Evolutionary conservation across 1,140 invertebrate genomes (phyloP).

Genomic region (Amphibalanus amphitrite): DNA sequence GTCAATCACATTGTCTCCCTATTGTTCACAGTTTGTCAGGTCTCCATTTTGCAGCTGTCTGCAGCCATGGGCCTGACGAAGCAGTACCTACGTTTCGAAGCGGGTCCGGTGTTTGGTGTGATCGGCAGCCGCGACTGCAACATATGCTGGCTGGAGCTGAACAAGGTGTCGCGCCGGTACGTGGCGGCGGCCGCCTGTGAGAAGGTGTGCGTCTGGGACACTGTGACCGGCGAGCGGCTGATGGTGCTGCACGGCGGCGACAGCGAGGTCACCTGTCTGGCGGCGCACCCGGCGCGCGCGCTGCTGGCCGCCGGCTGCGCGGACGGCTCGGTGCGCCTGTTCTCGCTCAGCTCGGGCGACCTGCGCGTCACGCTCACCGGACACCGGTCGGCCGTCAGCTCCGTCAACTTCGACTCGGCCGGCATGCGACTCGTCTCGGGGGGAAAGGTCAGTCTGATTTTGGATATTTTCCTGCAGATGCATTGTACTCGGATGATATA

Average conservation of each 20-base stretch:
- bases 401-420: constrained; percentile 56
- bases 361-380: constrained; percentile 62
- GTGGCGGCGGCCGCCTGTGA: constrained; percentile 78
- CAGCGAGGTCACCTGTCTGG: constrained; percentile 49
- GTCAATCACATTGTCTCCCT: too few species aligned
- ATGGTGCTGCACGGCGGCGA: constrained; percentile 41
- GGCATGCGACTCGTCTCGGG: constrained; percentile 70
- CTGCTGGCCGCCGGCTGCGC: constrained; percentile 77
- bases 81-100: constrained; percentile 79
- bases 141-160: constrained; percentile 47
- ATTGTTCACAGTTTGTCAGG: too few species aligned
- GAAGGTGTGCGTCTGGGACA: constrained; percentile 85
- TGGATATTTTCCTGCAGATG: constrained; percentile 22
- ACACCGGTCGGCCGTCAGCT: constrained; percentile 69
- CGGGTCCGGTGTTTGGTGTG: constrained; percentile 65
- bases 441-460: constrained; percentile 56
- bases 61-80: constrained; percentile 97
- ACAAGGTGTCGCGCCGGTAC: constrained; percentile 57
- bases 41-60: too few species aligned
- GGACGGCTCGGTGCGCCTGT: constrained; percentile 74
- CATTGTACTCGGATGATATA: constrained; percentile 9
- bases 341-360: constrained; percentile 39
- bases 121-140: constrained; percentile 63
- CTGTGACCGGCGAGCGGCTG: constrained; percentile 73
- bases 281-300: constrained; percentile 47